phyloP scores from a whole-genome alignment of 2,113 vertebrate genomes.

The Epinephelus moara region DNA sequence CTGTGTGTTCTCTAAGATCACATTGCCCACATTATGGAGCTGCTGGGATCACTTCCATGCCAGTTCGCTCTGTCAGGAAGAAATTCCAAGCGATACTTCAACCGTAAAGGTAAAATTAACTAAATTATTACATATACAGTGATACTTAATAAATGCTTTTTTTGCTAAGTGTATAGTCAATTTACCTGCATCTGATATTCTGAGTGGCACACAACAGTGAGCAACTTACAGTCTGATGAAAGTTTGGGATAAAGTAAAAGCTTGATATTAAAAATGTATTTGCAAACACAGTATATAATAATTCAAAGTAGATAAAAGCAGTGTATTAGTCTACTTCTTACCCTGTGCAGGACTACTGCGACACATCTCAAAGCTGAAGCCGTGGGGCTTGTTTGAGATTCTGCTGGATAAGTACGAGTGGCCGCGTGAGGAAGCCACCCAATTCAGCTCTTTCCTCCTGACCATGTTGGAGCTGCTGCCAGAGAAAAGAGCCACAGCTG shows the following conservation, averaged over 20 bases:
- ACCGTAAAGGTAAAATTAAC: conserved; percentile 84
- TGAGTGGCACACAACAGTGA: too few relatives aligned
- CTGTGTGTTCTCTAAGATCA: conserved; percentile 90
- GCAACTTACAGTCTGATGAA: not conserved
- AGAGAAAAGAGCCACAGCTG: conserved; percentile 91
- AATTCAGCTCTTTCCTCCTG: conserved; percentile 95
- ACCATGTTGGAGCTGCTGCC: conserved; percentile 96
- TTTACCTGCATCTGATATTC: not conserved
- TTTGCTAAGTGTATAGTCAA: not conserved
- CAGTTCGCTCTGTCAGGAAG: conserved; percentile 93
- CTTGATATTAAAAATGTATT: not conserved
- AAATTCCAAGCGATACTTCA: conserved; percentile 93
- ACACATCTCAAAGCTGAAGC: conserved; percentile 95
- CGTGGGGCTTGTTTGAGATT: conserved; percentile 95
- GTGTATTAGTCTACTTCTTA: not conserved
- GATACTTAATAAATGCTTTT: not conserved
- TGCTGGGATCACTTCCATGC: conserved; percentile 93
- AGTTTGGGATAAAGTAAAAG: not conserved
- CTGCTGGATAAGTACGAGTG: conserved; percentile 96
- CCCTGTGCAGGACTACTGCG: conserved; percentile 88
- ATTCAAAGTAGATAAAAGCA: not conserved
- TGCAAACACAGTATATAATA: not conserved
- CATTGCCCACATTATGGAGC: conserved; percentile 97
- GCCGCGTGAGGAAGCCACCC: conserved; percentile 90
- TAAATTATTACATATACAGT: not conserved